Base-by-base conservation (phyloP, 2,113 vertebrate genomes). In the Dissostichus mawsoni region DNA sequence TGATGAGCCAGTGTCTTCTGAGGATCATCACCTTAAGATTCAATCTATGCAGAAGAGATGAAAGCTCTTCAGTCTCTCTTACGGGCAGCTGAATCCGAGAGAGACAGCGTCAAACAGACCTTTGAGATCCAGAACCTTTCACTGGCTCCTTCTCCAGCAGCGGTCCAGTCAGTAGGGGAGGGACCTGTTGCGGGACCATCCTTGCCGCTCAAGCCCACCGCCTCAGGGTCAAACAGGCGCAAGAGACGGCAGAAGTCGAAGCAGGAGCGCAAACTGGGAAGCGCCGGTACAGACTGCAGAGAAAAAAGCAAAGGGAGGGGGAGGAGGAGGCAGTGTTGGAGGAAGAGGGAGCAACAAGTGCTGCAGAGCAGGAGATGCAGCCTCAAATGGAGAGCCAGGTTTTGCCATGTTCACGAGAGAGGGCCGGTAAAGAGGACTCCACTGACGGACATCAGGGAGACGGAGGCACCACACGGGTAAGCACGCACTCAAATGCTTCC, bases 241-340 rank as follows among this genome's bases (percentile, higher is more conserved):
- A 96, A 86, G 94, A 96, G 88, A 89, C 96, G 90, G 80, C 95
- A 97, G 80, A 95, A 95, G 95, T 96, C 91, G 79, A 94, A 89
- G 58, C 93, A 90, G 89, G 89, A 95, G 89, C 89, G 80, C 76
- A 92, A 87, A 83, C 61, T 61, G 61, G 86, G 80, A 76, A 80
- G 68, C 13, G 25, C 78, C 64, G 52, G 75, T 9, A 64, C 78
- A 85, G 89, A 84, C 86, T 69, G 84, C 87, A 81, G 85, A 85
- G 90, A 87, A 51, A 92, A 78, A 86, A 67, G 52, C 87, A 78
- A 61, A 82, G 88, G 85, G 89, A 90, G 88, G 88, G 92, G 88
- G 87, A 85, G 57, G 86, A 87, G 75, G 87, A 74, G 71, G 77
- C 82, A 62, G 84, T 3, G 61, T 78, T 59, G 76, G 89, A 89